These are phyloP conservation scores for Gordius sp. DNA, from an alignment of 2,888 invertebrate genomes.

Conservation along the genomic window DNA sequence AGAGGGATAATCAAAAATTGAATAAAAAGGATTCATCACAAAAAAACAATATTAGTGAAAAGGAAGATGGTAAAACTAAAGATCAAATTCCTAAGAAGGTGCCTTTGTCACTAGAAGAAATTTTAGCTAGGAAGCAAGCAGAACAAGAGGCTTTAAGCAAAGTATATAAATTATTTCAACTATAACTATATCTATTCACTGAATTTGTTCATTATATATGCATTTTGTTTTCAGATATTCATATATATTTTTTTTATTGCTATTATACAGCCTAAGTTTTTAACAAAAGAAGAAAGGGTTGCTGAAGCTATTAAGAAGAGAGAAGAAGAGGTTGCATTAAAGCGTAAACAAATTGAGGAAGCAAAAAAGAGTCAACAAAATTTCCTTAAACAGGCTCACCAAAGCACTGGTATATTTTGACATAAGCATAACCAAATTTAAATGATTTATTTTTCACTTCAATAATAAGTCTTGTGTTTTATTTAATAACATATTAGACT, in stretches of 20 bases:
- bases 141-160: conserved; percentile 78
- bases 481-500: no score
- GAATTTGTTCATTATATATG: background rate
- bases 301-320: conserved; percentile 60
- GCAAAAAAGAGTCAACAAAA: conserved; percentile 39
- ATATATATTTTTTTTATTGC: conserved; percentile 17
- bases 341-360: conserved; percentile 44
- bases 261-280: conserved; percentile 49
- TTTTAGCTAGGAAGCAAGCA: conserved; percentile 75
- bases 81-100: conserved; percentile 39
- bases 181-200: conserved; percentile 11
- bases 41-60: no score
- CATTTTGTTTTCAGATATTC: conserved; percentile 13
- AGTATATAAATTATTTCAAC: conserved; percentile 27
- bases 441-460: conserved; percentile 2
- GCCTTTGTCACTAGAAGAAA: conserved; percentile 75
- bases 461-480: no score
- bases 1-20: no score
- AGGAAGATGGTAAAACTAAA: no score
- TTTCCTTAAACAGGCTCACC: conserved; percentile 31
- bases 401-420: conserved; percentile 20
- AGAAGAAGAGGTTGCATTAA: conserved; percentile 55
- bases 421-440: conserved; percentile 11
- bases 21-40: no score
- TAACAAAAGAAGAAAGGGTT: conserved; percentile 77